phyloP scores from a whole-genome alignment of 1,140 invertebrate genomes.

The Ips nitidus region DNA sequence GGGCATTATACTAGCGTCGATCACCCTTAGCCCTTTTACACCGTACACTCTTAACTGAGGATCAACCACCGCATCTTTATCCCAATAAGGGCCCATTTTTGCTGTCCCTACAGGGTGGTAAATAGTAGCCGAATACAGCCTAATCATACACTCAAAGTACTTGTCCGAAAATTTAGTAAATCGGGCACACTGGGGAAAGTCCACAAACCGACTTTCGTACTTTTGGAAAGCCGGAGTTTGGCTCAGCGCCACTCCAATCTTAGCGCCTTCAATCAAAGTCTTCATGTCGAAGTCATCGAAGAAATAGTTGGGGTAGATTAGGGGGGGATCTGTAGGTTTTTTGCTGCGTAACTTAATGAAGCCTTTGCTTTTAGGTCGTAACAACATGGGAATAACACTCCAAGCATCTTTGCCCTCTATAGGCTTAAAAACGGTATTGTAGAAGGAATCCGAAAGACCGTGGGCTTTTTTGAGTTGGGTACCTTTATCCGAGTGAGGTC shows the following conservation, averaged over 20 bases:
- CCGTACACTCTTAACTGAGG: slow-evolving; percentile 79
- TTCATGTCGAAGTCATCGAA: slow-evolving; percentile 77
- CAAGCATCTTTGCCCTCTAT: slow-evolving; percentile 79
- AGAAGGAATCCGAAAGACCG: slow-evolving; percentile 72
- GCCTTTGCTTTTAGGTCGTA: slow-evolving; percentile 80
- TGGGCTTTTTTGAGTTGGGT: slow-evolving; percentile 79
- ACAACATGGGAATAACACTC: slow-evolving; percentile 82
- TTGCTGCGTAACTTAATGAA: slow-evolving; percentile 74
- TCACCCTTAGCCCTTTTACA: slow-evolving; percentile 73
- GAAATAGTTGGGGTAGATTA: slow-evolving; percentile 92
- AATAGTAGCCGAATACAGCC: slow-evolving; percentile 76
- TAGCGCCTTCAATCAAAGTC: slow-evolving; percentile 79
- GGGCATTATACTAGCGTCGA: slow-evolving; percentile 87
- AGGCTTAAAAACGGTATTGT: slow-evolving; percentile 69
- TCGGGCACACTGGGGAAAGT: slow-evolving; percentile 71
- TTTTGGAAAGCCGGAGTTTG: slow-evolving; percentile 70
- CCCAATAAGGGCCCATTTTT: slow-evolving; percentile 89
- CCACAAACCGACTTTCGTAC: slow-evolving; percentile 69
- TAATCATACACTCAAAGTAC: slow-evolving; percentile 84
- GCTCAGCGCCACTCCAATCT: slow-evolving; percentile 74
- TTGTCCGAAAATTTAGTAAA: slow-evolving; percentile 67
- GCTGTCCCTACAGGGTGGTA: slow-evolving; percentile 90
- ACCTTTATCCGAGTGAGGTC: slow-evolving; percentile 85
- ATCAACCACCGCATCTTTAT: slow-evolving; percentile 84
- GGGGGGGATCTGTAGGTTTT: slow-evolving; percentile 87